Evolutionary conservation across 2,888 invertebrate genomes (phyloP).

Genomic region (Caenorhabditis becei): DNA sequence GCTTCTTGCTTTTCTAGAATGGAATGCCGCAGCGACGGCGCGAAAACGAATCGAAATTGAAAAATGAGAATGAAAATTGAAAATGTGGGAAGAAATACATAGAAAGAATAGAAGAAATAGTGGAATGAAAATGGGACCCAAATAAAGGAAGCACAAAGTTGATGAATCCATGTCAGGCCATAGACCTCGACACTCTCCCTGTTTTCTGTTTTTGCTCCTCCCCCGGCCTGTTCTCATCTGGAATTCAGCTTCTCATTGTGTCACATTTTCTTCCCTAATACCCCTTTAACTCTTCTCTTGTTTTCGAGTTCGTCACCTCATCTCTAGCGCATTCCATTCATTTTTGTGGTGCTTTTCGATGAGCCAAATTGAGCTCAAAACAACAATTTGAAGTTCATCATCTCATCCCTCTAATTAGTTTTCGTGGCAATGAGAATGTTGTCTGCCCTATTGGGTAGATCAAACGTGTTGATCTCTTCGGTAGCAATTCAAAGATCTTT

Average conservation of each 20-base stretch:
- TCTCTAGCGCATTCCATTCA: conserved; percentile 10
- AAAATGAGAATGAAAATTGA: not conserved
- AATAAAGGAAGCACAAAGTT: conserved; percentile 7
- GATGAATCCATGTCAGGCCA: not conserved
- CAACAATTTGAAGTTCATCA: not conserved
- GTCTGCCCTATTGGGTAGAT: conserved; percentile 5
- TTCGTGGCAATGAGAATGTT: conserved; percentile 3
- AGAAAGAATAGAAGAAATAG: not conserved
- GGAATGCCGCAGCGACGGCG: too few relatives aligned
- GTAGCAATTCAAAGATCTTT: not conserved
- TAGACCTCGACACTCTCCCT: not conserved
- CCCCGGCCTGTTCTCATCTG: conserved; percentile 24
- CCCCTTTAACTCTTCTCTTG: conserved; percentile 44
- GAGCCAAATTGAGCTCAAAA: not conserved
- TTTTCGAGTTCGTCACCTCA: conserved; percentile 20
- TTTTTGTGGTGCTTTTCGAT: not conserved
- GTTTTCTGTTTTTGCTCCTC: conserved; percentile 6
- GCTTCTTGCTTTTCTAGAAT: not conserved
- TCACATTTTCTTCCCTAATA: conserved; percentile 37
- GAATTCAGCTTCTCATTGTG: conserved; percentile 40
- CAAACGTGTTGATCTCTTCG: not conserved
- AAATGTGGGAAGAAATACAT: not conserved
- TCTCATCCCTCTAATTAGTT: not conserved
- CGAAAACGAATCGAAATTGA: not conserved
- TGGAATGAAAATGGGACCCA: not conserved